Evolutionary conservation across 2,888 invertebrate species (phyloP).

Genomic region (Aelia acuminata): DNA sequence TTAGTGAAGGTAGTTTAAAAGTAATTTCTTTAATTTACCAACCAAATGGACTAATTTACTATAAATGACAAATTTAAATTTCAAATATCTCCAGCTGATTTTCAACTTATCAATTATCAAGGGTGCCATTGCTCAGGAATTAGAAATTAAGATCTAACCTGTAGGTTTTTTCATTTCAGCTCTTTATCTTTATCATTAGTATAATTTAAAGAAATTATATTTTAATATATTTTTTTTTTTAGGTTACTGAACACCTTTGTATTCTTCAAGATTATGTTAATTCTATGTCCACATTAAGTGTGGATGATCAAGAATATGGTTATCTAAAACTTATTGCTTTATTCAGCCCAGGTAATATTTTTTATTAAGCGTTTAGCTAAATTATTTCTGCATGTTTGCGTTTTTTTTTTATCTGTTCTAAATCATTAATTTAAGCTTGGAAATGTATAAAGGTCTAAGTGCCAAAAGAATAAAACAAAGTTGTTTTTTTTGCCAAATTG

Average conservation of each 20-base stretch:
- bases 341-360: conserved; percentile 80
- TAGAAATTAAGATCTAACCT: neutral
- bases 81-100: neutral
- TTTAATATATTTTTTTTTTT: neutral
- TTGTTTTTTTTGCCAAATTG: too few species aligned
- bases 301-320: conserved; percentile 89
- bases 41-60: neutral
- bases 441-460: too few species aligned
- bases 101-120: neutral
- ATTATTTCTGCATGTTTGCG: too few species aligned
- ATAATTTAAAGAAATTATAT: neutral
- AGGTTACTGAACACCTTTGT: conserved; percentile 84
- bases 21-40: neutral
- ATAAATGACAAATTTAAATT: neutral
- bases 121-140: too few species aligned
- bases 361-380: neutral
- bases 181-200: neutral
- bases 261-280: conserved; percentile 87
- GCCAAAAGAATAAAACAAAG: too few species aligned
- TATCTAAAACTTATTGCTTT: conserved; percentile 87
- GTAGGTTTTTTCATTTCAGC: neutral
- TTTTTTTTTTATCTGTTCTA: neutral
- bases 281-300: conserved; percentile 80
- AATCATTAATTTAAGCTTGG: neutral
- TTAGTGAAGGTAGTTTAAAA: too few species aligned